Evolutionary conservation across 2,113 vertebrate species (phyloP), one percentile per base, ranked within the genome.

Genomic region (Sphyrna mokarran): DNA sequence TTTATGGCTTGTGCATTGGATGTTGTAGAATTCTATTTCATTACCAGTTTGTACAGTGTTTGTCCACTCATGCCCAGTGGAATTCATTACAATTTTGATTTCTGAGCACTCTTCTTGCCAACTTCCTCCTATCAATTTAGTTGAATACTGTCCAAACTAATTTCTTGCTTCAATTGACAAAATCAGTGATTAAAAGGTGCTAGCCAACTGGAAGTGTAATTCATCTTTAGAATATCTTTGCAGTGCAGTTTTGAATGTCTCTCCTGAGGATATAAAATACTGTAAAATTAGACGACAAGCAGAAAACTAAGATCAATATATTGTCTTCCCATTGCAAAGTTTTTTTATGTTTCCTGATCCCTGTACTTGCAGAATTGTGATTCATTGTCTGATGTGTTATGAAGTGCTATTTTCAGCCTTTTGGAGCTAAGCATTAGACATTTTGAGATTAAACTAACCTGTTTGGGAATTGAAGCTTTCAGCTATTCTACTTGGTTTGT

Each of bases 121-220:
- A 23, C 86, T 29, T 89, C 48, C 1, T 89, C 76, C 76, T 80
- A 14, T n/a, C 76, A 80, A 89, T 8, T 54, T 89, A 58, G 58
- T 40, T 40, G 29, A 66, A 94, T 22, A 69, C n/a, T 69, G 48
- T 94, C n/a, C n/a, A 40, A 94, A n/a, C 91, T 94, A 94, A 69
- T 69, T 94, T 94, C 91, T 70, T 94, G 91, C 66, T 94, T 90
- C 87, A 61, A 26, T 90, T 90, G 87, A 90, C 58, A 90, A 61
- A 90, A 90, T 61, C 54, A 61, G 54, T 13, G 54, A 61, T 61
- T 33, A 61, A 90, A 61, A 90, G 4, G 63, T 13, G 4, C 86
- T 33, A 90, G 54, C 54, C 48, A 90, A 66, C 66, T 94, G 37
- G 22, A 40, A 69, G 86, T 69, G 63, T 20, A 94, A 94, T 26